Base-by-base conservation (phyloP, 1,140 invertebrate genomes). In the Eueides isabella region DNA sequence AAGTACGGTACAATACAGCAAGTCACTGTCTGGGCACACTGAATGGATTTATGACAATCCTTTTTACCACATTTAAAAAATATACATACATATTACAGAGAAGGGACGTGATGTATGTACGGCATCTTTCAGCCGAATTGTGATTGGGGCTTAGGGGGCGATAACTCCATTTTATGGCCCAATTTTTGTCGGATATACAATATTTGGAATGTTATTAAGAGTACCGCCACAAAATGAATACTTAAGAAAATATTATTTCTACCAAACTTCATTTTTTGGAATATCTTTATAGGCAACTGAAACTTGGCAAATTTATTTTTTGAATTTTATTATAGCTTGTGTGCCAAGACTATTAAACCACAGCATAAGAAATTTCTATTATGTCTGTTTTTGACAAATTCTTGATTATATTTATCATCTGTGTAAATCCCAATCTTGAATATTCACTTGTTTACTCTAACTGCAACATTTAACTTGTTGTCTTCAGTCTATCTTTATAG, bases 81-180 rank as follows among this genome's bases (percentile, higher is more conserved):
- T 78, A 79, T 26, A 63, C n/a, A 63, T 72, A 78, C 35, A 33
- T 66, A 71, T 75, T 78, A 65, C 68, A 65, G 26, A 61, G 55
- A 75, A 69, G 55, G 28, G 72, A 77, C 76, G 77, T 78, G 69
- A 81, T 73, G 70, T 74, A 79, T 79, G 68, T 71, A 67, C 31
- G 61, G 74, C 63, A 71, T 74, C 71, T 72, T 70, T 83, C 80
- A 79, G 72, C 78, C 72, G 75, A 86, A 83, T 85, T 87, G 84
- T 86, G 89, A 89, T 91, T 90, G 83, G 87, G 81, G 86, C 76
- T 85, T 78, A 76, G 88, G 87, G 88, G 88, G 75, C 83, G 76
- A 90, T 91, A 91, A 90, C 85, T 84, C 83, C 80, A 71, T 77
- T 88, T 90, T 90, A 90, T 87, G 82, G 83, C 79, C 84, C 86